Evolutionary conservation across 2,113 vertebrate genomes (phyloP).

Genomic region (Malurus elegans): DNA sequence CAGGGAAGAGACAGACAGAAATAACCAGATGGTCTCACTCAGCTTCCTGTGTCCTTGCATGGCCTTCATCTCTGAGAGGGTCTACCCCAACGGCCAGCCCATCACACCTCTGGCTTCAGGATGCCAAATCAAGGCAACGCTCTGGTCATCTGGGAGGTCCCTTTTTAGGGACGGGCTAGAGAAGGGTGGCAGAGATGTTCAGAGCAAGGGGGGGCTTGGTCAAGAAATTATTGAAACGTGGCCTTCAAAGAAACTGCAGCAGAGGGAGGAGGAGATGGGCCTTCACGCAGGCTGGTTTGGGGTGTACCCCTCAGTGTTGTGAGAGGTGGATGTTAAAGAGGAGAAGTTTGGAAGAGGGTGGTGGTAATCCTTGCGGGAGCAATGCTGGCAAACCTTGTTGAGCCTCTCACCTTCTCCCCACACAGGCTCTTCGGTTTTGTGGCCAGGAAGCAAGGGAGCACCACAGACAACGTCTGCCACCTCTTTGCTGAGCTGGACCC

Average conservation of each 20-base stretch:
- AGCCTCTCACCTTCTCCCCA: not conserved
- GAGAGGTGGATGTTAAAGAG: not conserved
- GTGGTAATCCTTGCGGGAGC: not conserved
- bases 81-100: not conserved
- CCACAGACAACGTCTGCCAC: slow-evolving; percentile 96
- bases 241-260: not conserved
- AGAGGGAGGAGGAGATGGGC: not conserved
- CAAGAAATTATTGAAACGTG: not conserved
- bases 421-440: slow-evolving; percentile 94
- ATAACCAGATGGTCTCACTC: not conserved
- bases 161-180: not conserved
- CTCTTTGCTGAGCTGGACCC: slow-evolving; percentile 96
- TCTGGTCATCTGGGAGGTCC: not conserved
- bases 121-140: not conserved
- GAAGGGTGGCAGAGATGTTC: not conserved
- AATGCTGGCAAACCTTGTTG: not conserved
- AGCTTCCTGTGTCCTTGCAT: not conserved
- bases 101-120: not conserved
- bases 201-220: not conserved
- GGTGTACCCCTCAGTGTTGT: not conserved
- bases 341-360: not conserved
- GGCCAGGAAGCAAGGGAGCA: slow-evolving; percentile 96
- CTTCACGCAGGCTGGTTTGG: not conserved
- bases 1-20: slow-evolving; percentile 11
- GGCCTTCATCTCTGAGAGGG: not conserved